A percentile compares a stretch with the other conserved stretches of the same genome.
phyloP scores from a whole-genome alignment of 2,113 vertebrate species.

The Andinoacara biseriatus region DNA sequence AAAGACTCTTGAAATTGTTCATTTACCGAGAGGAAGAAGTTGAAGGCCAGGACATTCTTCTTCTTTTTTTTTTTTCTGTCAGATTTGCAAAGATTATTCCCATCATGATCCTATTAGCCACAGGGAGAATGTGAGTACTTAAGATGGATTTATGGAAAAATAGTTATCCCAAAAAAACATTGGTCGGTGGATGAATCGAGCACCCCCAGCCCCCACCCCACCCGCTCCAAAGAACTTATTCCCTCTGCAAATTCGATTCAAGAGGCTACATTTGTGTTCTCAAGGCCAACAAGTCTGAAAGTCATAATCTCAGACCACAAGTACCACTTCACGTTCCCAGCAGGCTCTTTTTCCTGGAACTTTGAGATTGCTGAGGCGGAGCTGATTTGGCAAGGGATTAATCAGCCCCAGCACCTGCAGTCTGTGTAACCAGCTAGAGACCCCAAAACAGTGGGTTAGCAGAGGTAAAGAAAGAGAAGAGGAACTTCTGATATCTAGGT shows the following conservation, averaged over 20 bases:
- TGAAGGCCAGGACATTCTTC: constrained; percentile 81
- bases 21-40: constrained; percentile 83
- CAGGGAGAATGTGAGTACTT: constrained; percentile 82
- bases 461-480: constrained; percentile 20
- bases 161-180: constrained; percentile 73
- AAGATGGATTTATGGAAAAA: constrained; percentile 85
- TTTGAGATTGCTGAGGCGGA: constrained; percentile 74
- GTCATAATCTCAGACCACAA: constrained; percentile 79
- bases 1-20: constrained; percentile 83
- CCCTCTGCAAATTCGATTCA: constrained; percentile 71
- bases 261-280: constrained; percentile 76
- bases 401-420: constrained; percentile 74
- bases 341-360: constrained; percentile 69
- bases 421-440: constrained; percentile 44
- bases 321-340: constrained; percentile 77
- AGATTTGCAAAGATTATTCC: constrained; percentile 84
- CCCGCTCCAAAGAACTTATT: constrained; percentile 45
- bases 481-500: not conserved
- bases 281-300: constrained; percentile 77
- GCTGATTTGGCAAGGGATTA: constrained; percentile 76
- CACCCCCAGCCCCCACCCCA: constrained; percentile 10
- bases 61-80: constrained; percentile 77
- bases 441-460: constrained; percentile 21
- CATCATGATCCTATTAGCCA: constrained; percentile 85
- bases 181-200: constrained; percentile 62